Base-by-base conservation (phyloP, 2,888 invertebrate species). In the Ceramica pisi region DNA sequence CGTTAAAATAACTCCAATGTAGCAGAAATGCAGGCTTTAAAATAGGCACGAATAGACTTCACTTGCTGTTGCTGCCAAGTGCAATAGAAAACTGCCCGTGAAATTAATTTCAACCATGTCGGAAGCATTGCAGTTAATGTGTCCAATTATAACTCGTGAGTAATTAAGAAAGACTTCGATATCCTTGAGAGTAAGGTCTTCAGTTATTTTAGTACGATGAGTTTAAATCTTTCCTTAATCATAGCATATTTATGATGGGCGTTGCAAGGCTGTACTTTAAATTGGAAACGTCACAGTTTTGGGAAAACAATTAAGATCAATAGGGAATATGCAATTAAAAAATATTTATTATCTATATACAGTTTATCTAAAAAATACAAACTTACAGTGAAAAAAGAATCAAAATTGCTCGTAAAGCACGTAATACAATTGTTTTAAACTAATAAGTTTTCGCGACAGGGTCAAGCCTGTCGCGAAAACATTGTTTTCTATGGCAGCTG, bases 21-120 rank as follows among this genome's bases (percentile, higher is more conserved):
- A 50, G 14, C 19, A 35, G 16, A 48, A 35, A 64, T 56, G 5
- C 12, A 57, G 35, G 21, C 14, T 57, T 21, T 16, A 53, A 74
- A 67, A 80, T 63, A 69, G 14, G 19, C 31, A 23, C 12, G 31
- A 67, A 19, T 51, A 48, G 21, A 63, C 53, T 61, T 65, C 50
- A 51, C 26, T 10, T 61, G 62, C 48, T 67, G 75, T 10, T 57
- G 62, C 48, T 67, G 75, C 67, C 81, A 80, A 72, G 56, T 57
- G 44, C 48, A 82, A 71, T 70, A 41, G 65, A 75, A 71, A 81
- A 60, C 16, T 51, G 23, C 31, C 38, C 62, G 26, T 63, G 50
- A 69, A 80, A 78, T 77, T 67, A 62, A 81, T 71, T 75, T 59
- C 44, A 61, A 55, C 46, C 48, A 48, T 70, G 71, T 72, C 59